Evolutionary conservation across 2,113 vertebrate genomes (phyloP).

Genomic region (Lamprologus ornatipinnis): DNA sequence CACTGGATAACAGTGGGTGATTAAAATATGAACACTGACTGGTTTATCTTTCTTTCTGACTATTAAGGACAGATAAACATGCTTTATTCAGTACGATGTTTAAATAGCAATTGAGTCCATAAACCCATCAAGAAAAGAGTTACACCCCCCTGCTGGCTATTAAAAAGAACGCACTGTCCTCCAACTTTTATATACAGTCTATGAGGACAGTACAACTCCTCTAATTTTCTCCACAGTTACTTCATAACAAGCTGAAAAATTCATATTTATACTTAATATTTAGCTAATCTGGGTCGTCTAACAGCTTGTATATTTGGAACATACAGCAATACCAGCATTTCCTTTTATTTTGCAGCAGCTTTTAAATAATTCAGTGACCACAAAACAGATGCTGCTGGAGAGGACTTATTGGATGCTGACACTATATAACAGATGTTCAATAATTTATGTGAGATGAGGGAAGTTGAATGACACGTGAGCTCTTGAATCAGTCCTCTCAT

Average conservation of each 20-base stretch:
- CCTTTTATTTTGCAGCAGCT: not conserved
- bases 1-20: accelerated
- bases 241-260: not conserved
- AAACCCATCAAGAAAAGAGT: not conserved
- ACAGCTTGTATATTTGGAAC: not conserved
- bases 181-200: not conserved
- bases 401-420: not conserved
- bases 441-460: not conserved
- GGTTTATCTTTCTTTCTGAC: not conserved
- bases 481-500: accelerated
- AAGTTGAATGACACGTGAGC: not conserved
- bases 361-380: slow-evolving; percentile 23
- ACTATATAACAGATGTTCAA: not conserved
- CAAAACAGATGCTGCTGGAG: not conserved
- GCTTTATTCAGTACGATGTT: accelerated
- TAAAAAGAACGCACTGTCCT: not conserved
- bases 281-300: not conserved
- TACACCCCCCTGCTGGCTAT: accelerated
- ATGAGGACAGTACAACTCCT: not conserved
- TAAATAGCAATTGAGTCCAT: not conserved
- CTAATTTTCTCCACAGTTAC: not conserved
- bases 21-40: not conserved
- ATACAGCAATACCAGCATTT: not conserved
- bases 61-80: not conserved
- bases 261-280: not conserved